These are phyloP conservation scores for Venturia canescens DNA, from an alignment of 1,140 invertebrate genomes.

Conservation along the genomic window DNA sequence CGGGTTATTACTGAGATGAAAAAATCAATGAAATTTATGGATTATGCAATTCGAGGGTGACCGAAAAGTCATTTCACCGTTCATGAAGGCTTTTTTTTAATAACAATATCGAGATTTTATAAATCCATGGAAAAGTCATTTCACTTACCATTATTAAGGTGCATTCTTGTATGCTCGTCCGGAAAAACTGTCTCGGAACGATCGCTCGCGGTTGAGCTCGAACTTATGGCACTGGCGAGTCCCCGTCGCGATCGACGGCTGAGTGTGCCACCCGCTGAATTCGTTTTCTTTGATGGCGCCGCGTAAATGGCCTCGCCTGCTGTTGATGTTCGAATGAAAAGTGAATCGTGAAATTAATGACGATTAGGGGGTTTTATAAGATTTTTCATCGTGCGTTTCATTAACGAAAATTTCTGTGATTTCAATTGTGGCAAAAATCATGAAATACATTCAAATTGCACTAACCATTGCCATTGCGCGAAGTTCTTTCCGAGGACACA, in stretches of 20 bases:
- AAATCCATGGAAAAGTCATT: not conserved
- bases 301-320: conserved; percentile 77
- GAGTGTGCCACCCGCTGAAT: conserved; percentile 63
- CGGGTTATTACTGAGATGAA: too few relatives aligned
- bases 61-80: too few relatives aligned
- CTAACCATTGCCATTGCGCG: conserved; percentile 67
- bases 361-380: too few relatives aligned
- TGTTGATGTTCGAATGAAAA: conserved; percentile 53
- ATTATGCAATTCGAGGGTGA: too few relatives aligned
- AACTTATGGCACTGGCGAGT: conserved; percentile 67
- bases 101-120: too few relatives aligned
- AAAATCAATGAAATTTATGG: too few relatives aligned
- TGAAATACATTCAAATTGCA: not conserved
- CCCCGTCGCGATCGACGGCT: conserved; percentile 66
- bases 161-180: conserved; percentile 67
- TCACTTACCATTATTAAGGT: conserved; percentile 66
- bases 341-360: not conserved
- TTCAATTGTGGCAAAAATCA: not conserved
- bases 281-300: conserved; percentile 73
- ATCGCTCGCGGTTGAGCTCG: conserved; percentile 68
- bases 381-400: not conserved
- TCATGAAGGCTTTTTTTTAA: too few relatives aligned
- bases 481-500: conserved; percentile 65
- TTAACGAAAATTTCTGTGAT: not conserved
- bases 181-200: conserved; percentile 67